These are phyloP conservation scores for Pseudococcus longispinus DNA, from an alignment of 2,888 invertebrate genomes.

Conservation along the genomic window DNA sequence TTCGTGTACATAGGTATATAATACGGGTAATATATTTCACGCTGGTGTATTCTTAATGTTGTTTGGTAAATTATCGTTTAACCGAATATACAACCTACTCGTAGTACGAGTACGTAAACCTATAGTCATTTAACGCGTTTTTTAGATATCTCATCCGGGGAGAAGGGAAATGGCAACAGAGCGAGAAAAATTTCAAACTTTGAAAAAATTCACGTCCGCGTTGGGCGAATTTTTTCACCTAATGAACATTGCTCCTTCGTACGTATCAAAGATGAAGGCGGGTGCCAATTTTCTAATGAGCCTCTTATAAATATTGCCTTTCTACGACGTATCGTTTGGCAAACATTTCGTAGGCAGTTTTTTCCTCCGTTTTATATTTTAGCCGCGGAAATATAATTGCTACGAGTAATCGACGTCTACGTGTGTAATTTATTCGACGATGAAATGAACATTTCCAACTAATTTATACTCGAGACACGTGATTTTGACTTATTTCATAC, in stretches of 20 bases:
- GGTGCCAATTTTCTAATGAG: slow-evolving; percentile 22
- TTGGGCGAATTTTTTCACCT: background rate
- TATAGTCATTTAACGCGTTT: background rate
- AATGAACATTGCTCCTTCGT: background rate
- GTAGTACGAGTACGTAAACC: background rate
- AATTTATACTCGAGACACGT: background rate
- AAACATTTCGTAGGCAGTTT: background rate
- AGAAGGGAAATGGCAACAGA: background rate
- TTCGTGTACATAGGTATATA: background rate
- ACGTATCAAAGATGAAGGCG: background rate
- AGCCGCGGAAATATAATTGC: slow-evolving; percentile 4
- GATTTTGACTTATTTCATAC: background rate
- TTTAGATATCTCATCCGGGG: background rate
- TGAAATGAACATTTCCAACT: background rate
- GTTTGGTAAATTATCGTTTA: background rate
- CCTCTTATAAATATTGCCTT: slow-evolving; percentile 2
- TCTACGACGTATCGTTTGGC: slow-evolving; percentile 11
- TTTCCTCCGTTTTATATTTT: background rate
- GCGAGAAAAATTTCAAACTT: background rate
- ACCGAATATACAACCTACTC: background rate
- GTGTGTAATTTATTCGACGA: background rate
- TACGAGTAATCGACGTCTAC: background rate
- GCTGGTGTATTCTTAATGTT: background rate
- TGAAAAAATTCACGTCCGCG: background rate
- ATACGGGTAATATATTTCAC: slow-evolving; percentile 6